Evolutionary conservation across 2,888 invertebrate genomes (phyloP), one percentile per base, ranked within the genome.

Genomic region (Andrena bicolor): DNA sequence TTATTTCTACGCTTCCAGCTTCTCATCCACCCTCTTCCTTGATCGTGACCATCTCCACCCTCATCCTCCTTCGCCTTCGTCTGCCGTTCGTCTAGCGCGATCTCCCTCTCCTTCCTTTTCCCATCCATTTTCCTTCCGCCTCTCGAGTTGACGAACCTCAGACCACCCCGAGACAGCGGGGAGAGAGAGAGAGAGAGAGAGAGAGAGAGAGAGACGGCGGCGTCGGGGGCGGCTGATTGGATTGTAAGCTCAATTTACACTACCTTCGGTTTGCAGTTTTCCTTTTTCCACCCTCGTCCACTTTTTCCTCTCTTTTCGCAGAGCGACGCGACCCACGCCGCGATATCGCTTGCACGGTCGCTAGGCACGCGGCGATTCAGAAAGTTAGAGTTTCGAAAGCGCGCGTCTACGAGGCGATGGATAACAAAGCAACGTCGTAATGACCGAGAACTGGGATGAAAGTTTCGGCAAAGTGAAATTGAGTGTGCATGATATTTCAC

Each of bases 211-310:
- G 23, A 23, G 69, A 74, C 26, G 68, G 86, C 79, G 84, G 86
- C 68, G 82, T 79, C 73, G 76, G 86, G 80, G 87, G 79, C 73
- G 89, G 85, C 90, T 93, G 93, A 93, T 93, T 93, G 92, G 91
- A 93, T 93, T 93, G 92, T 91, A 91, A 92, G 92, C 93, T 93
- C 93, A 92, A 93, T 93, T 92, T 93, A 90, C 91, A 90, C 89
- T 90, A 84, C 88, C 90, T 90, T 89, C 89, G 81, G 78, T 80
- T 81, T 76, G 63, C 32, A 60, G 56, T 49, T 80, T 75, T 75
- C 68, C 41, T 82, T 80, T 82, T 72, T 66, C 41, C 60, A 16
- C 13, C 23, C 26, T 23, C 56, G 0, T 8, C 8, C 56, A 6
- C 10, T 56, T 56, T 23, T 56, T 56, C 23, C 23, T 26, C 56